phyloP scores from a whole-genome alignment of 2,888 invertebrate genomes.

The Pandemis cinnamomeana region DNA sequence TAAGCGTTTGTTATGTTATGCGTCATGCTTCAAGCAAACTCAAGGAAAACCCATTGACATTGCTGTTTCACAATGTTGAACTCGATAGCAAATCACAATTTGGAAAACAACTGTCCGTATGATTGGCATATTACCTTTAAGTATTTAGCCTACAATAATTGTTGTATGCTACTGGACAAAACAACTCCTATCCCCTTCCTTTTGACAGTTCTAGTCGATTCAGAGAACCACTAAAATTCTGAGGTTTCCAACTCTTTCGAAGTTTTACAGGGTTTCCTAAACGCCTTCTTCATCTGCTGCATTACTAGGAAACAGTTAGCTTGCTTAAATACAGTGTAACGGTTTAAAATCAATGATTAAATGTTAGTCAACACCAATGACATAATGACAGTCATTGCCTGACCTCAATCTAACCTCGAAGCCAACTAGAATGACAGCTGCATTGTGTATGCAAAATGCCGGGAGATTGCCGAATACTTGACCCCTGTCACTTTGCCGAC shows the following conservation, averaged over 20 bases:
- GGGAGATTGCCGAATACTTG: constrained; percentile 2
- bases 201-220: too few relatives aligned
- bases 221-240: too few relatives aligned
- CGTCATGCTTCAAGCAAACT: neutral
- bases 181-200: too few relatives aligned
- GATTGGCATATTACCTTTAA: too few relatives aligned
- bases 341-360: neutral
- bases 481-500: constrained; percentile 1
- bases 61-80: neutral
- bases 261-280: too few relatives aligned
- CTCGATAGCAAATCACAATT: neutral
- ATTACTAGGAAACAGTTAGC: too few relatives aligned
- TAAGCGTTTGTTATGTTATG: neutral
- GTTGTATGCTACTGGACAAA: too few relatives aligned
- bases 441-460: constrained; percentile 6
- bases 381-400: constrained; percentile 23
- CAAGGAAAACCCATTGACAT: neutral
- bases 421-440: constrained; percentile 15
- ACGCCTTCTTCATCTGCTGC: too few relatives aligned
- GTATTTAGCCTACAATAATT: neutral
- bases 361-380: constrained; percentile 20
- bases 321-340: too few relatives aligned
- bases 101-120: too few relatives aligned
- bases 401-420: constrained; percentile 24
- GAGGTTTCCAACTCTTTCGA: too few relatives aligned